Base-by-base conservation (phyloP, 2,888 invertebrate species). In the Frankliniella fusca region DNA sequence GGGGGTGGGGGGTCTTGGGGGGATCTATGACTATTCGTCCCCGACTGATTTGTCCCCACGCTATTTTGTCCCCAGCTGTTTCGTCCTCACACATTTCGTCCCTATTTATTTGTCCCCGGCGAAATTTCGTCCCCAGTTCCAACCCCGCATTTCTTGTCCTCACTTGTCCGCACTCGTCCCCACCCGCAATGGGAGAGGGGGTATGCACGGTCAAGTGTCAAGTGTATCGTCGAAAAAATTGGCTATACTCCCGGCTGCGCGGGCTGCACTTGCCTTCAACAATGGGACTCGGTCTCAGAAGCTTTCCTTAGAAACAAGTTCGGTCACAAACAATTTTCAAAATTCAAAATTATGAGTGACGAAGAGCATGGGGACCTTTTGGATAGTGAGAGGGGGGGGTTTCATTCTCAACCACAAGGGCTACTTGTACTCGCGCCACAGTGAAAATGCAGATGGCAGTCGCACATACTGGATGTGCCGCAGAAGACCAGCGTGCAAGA, bases 21-120 rank as follows among this genome's bases (percentile, higher is more conserved):
- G 54, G 54, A 54, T 54, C 54, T 54, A 54, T 54, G 54, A 54
- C 54, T 54, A 54, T 54, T 54, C 54, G 54, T 54, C 54, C 54
- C 54, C 54, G 54, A 54, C 54, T 54, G 54, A 54, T 54, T 54
- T 54, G 54, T 54, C 54, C 54, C 54, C 54, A 54, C 54, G 54
- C 54, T 54, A 54, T 54, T 54, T 54, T 54, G 54, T 54, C 54
- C 54, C 54, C 54, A 54, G 54, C 54, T 54, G 54, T 54, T 54
- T 54, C 18, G 54, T 54, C 54, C 54, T 54, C 54, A 54, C 54
- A 54, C 54, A 54, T 54, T 54, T 54, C 54, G 54, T 54, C 54
- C 54, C 54, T 7, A 54, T 54, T 54, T 54, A 54, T 54, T 54
- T 54, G 54, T 54, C 54, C 54, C 54, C 54, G 54, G 54, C 54